Evolutionary conservation across 2,888 invertebrate species (phyloP), one percentile per base, ranked within the genome.

Genomic region (Troilus luridus): DNA sequence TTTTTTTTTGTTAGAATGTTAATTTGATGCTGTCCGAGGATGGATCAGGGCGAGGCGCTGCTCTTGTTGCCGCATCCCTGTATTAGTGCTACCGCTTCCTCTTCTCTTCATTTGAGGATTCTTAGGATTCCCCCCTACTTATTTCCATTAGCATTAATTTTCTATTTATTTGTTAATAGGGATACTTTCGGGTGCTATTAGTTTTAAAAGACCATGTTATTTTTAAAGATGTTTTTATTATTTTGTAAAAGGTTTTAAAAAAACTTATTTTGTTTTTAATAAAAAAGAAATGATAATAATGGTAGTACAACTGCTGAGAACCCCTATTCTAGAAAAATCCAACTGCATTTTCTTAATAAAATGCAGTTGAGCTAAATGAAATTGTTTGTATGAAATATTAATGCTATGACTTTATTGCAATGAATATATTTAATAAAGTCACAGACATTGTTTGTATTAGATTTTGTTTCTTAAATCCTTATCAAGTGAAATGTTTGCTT

Each of bases 31-130:
- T 99, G 91, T 98, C 98, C 1, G 98, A 99, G 94, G 99, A 99
- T 94, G 99, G 99, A 90, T 98, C 98, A 93, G 99, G 99, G n/a
- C 96, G 98, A 93, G 99, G 99, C 60, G 99, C 99, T 90, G 99
- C 99, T 92, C 95, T 99, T 90, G 98, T 99, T n/a, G 99, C 98
- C n/a, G 99, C 99, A 14, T 98, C 92, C 27, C 14, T 90, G 5
- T 81, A 14, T 27, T 72, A 72, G 90, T 72, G 72, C 54, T 5
- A 3, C 59, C 9, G 24, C 77, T 90, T 81, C 56, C n/a, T 54
- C 14, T 77, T 67, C 14, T 92, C 90, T 90, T 85, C 85, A 85
- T 56, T 85, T 85, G 85, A 85, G 85, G n/a, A 85, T 85, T 85
- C 85, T 56, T 85, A 56, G 56, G 41, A 85, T 58, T 85, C 85